Evolutionary conservation across 2,113 vertebrate species (phyloP).

Genomic region (Scomber japonicus): DNA sequence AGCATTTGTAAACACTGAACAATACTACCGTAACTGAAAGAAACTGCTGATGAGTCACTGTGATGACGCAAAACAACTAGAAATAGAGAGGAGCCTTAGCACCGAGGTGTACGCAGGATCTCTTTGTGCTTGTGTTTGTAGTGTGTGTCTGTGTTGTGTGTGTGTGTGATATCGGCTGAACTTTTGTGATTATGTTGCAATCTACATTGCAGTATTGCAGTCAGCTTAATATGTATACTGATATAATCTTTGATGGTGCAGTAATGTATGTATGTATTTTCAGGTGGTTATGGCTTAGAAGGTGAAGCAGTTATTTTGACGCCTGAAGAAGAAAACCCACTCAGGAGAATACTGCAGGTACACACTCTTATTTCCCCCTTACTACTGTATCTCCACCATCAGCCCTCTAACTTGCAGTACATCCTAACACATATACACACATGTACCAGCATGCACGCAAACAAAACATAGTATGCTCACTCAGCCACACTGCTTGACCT

Average conservation of each 20-base stretch:
- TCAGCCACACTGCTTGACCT: constrained; percentile 70
- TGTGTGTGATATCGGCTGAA: constrained; percentile 32
- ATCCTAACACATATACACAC: constrained; percentile 18
- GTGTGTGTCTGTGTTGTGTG: constrained; percentile 17
- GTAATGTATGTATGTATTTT: constrained; percentile 57
- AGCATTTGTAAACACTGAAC: constrained; percentile 68
- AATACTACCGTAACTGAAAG: constrained; percentile 45
- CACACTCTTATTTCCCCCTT: constrained; percentile 25
- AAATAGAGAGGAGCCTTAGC: constrained; percentile 71
- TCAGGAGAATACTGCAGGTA: constrained; percentile 88
- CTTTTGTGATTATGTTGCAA: constrained; percentile 50
- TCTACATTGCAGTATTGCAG: constrained; percentile 54
- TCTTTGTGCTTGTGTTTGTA: constrained; percentile 49
- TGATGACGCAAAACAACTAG: constrained; percentile 77
- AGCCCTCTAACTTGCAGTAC: constrained; percentile 23
- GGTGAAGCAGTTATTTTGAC: constrained; percentile 82
- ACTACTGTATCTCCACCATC: constrained; percentile 32
- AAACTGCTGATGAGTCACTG: constrained; percentile 76
- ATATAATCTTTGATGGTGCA: constrained; percentile 34
- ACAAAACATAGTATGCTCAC: constrained; percentile 52
- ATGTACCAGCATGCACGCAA: constrained; percentile 25
- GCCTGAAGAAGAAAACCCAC: constrained; percentile 86
- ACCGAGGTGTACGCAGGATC: constrained; percentile 40
- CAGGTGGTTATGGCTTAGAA: constrained; percentile 80
- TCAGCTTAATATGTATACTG: constrained; percentile 39